Evolutionary conservation across 2,888 invertebrate genomes (phyloP).

Genomic region (Tuberolachnus salignus): DNA sequence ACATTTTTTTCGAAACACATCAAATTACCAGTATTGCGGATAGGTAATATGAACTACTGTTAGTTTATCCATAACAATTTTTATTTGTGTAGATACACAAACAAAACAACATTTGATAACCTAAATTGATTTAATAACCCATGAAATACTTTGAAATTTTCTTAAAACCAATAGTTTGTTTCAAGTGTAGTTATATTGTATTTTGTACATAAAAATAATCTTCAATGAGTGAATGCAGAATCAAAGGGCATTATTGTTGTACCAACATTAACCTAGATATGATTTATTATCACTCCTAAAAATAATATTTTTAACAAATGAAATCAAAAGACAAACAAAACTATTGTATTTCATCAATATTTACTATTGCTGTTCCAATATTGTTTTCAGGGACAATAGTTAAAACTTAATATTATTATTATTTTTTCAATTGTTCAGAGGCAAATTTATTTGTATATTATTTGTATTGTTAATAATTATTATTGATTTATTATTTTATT

Average conservation of each 20-base stretch:
- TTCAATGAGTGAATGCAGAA: not conserved
- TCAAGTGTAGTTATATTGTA: too few species aligned
- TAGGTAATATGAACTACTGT: too few species aligned
- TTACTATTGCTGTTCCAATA: not conserved
- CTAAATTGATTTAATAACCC: too few species aligned
- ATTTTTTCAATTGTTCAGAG: not conserved
- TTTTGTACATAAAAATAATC: not conserved
- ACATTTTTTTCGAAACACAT: too few species aligned
- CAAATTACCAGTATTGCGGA: too few species aligned
- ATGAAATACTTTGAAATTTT: too few species aligned
- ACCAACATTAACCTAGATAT: not conserved
- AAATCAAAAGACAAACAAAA: not conserved
- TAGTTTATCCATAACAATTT: too few species aligned
- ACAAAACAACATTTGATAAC: too few species aligned
- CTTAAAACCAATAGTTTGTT: too few species aligned
- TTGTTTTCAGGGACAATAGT: not conserved
- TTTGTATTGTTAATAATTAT: conserved; percentile 6
- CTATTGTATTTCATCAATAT: conserved; percentile 13
- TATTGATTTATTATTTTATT: not conserved
- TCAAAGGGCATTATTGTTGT: too few species aligned
- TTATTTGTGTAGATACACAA: too few species aligned
- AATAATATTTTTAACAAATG: not conserved
- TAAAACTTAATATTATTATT: not conserved
- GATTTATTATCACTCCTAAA: not conserved
- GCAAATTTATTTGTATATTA: not conserved